Conservation (phyloP, 2,113 vertebrate genomes). For the Pelusios castaneus region DNA sequence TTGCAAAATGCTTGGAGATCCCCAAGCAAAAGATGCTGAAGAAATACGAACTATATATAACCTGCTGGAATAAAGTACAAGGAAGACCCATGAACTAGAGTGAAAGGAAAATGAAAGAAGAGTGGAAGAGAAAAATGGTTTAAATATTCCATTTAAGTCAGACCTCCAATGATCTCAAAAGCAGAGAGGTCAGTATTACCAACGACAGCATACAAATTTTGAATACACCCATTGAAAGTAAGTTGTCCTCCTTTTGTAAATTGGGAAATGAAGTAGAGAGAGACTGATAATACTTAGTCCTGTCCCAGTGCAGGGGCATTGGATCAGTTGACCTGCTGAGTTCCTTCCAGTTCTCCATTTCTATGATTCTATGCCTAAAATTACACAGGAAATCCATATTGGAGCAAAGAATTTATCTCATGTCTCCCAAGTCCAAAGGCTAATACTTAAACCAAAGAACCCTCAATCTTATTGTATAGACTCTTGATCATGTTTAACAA, state of each 20-base stretch:
- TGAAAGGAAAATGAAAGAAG: background rate
- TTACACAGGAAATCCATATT: background rate
- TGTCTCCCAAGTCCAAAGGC: background rate
- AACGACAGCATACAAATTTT: background rate
- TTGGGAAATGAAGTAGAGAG: fast-evolving
- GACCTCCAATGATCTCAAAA: background rate
- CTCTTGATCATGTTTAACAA: background rate
- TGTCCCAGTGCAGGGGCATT: background rate
- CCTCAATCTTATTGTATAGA: background rate
- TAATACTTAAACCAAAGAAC: background rate
- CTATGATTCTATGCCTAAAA: background rate
- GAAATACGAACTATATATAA: background rate
- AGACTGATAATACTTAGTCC: background rate
- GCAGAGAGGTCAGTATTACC: background rate
- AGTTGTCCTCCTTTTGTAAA: background rate
- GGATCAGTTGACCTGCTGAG: background rate
- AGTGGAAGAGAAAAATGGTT: background rate
- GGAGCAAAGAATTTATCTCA: background rate
- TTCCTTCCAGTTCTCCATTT: background rate
- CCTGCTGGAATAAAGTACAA: background rate
- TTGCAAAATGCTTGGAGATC: background rate
- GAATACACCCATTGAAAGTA: background rate
- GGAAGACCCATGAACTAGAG: background rate
- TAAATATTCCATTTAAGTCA: background rate
- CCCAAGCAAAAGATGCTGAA: background rate